A percentile compares a stretch with the other conserved stretches of the same genome.
These are phyloP conservation scores for Orientallactaga sibirica DNA, from an alignment of 2,797 vertebrate species.

Conservation along the genomic window DNA sequence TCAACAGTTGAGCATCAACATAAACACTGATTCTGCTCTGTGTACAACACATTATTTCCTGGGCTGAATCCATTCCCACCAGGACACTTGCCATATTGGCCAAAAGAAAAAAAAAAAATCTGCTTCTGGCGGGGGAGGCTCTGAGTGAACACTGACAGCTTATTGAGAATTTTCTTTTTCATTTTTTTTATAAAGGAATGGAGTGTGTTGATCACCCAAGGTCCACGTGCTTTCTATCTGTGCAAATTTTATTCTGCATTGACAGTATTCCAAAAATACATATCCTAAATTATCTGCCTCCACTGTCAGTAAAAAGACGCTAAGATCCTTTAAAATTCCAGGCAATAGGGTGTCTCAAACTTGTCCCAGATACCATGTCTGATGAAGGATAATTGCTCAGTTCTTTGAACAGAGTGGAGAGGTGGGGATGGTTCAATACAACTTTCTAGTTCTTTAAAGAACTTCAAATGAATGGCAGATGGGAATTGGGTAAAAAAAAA, in stretches of 20 bases:
- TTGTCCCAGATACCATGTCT: constrained; percentile 64
- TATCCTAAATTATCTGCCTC: constrained; percentile 79
- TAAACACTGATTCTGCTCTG: constrained; percentile 43
- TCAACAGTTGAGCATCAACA: constrained; percentile 68
- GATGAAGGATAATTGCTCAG: constrained; percentile 75
- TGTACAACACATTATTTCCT: constrained; percentile 49
- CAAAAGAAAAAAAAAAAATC: neutral
- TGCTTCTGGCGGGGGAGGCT: neutral
- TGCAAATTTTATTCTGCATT: constrained; percentile 83
- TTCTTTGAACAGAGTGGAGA: constrained; percentile 75
- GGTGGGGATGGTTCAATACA: neutral
- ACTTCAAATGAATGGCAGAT: neutral
- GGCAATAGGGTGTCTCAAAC: constrained; percentile 61
- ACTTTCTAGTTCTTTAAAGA: constrained; percentile 70
- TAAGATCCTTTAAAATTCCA: constrained; percentile 76
- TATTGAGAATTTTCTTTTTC: constrained; percentile 66
- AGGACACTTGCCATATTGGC: constrained; percentile 52
- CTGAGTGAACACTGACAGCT: neutral
- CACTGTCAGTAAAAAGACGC: constrained; percentile 77
- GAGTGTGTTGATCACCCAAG: constrained; percentile 71
- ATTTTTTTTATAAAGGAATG: constrained; percentile 59
- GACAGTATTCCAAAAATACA: constrained; percentile 78
- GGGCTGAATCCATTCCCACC: constrained; percentile 76
- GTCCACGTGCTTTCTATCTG: constrained; percentile 73
- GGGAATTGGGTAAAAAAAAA: neutral